Evolutionary conservation across 2,797 vertebrate species (phyloP), one percentile per base, ranked within the genome.

Genomic region (Limosa lapponica): DNA sequence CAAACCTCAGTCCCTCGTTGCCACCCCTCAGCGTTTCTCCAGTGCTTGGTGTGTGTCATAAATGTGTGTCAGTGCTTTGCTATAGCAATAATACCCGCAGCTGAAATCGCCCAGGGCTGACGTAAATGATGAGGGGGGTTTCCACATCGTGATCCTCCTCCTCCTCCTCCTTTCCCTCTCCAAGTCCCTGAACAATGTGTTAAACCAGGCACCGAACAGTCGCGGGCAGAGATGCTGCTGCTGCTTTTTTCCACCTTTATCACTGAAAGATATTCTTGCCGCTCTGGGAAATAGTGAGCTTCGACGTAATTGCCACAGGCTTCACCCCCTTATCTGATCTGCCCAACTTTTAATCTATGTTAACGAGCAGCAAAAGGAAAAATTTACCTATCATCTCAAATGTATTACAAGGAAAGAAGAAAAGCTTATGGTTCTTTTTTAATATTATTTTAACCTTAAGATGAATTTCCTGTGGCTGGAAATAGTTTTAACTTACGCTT

Each of bases 311-410:
- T 32, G 58, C 36, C 57, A 8, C 27, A 2, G 27, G 27, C 44
- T 66, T 72, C 23, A 24, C 61, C 30, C 43, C 3, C 1, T 59
- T 59, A 24, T 52, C 54, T 65, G 32, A 43, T 32, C 46, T 51
- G 37, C 44, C 28, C 32, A 16, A 16, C n/a, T 48, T 78, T 10
- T 59, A 1, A 49, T 22, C 22, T 51, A 4, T 4, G 4, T 55
- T 34, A 65, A 34, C 19, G 46, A 84, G 64, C 69, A 83, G 52
- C 43, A 43, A 37, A 55, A 74, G 36, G 75, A 36, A 61, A 65
- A 61, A 32, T 1, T 8, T 39, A 13, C 2, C 0, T 24, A 5
- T 30, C 3, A 8, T 43, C 6, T 3, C 4, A 12, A 67, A 11
- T 16, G 10, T 39, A 8, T 71, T 65, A n/a, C 32, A 65, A 65